Conservation (phyloP, 2,113 vertebrate genomes). For the Malurus cyaneus region DNA sequence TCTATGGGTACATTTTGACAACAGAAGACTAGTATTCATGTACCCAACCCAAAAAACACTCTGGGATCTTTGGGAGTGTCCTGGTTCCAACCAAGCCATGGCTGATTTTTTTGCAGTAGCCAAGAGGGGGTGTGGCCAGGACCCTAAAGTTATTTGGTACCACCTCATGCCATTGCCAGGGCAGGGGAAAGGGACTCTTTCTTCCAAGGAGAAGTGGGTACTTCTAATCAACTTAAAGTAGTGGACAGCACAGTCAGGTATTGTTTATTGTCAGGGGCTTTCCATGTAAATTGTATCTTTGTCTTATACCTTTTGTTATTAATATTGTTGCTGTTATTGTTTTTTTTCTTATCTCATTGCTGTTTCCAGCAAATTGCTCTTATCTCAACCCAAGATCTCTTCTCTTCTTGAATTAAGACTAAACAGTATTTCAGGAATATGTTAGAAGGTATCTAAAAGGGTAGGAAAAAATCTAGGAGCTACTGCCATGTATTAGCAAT, state of each 20-base stretch:
- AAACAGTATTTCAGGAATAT: not conserved
- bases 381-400: not conserved
- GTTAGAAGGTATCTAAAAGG: not conserved
- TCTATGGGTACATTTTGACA: not conserved
- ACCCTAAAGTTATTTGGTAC: not conserved
- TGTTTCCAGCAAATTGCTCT: not conserved
- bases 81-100: not conserved
- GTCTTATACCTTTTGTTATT: not conserved
- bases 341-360: not conserved
- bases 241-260: not conserved
- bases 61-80: not conserved
- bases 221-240: not conserved
- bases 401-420: not conserved
- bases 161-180: not conserved
- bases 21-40: not conserved
- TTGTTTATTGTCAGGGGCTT: not conserved
- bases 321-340: not conserved
- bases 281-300: not conserved
- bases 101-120: not conserved
- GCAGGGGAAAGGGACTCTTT: not conserved
- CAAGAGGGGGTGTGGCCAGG: not conserved
- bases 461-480: not conserved
- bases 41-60: not conserved
- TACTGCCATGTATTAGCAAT: not conserved
- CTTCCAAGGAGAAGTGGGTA: not conserved